Percentiles rank a stretch among this genome's conserved stretches.
Conservation (phyloP, 2,797 vertebrate species). For the Parauchenoglanis punctatus region DNA sequence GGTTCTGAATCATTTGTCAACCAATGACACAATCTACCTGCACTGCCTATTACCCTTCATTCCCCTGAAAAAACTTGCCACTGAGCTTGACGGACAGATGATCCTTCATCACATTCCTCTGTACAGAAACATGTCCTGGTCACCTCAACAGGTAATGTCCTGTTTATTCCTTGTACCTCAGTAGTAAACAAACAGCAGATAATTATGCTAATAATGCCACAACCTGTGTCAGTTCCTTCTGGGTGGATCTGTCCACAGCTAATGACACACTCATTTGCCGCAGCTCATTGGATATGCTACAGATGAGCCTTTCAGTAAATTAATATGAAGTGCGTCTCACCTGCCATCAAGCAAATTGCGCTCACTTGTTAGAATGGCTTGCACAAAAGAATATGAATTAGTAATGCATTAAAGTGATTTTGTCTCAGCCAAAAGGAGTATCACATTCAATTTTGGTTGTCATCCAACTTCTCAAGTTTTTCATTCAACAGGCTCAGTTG, state of each 20-base stretch:
- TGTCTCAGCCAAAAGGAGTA: constrained; percentile 69
- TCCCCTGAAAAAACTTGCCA: constrained; percentile 79
- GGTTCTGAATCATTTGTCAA: constrained; percentile 63
- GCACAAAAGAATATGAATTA: constrained; percentile 75
- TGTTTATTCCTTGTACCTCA: background rate
- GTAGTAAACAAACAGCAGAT: background rate
- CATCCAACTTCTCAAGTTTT: constrained; percentile 56
- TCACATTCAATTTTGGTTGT: constrained; percentile 55
- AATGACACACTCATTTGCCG: constrained; percentile 64
- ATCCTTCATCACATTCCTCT: constrained; percentile 69
- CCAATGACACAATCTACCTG: constrained; percentile 67
- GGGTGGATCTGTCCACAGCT: constrained; percentile 45
- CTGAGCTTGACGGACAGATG: constrained; percentile 62
- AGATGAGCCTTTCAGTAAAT: constrained; percentile 75
- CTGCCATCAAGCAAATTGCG: constrained; percentile 81
- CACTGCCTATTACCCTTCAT: constrained; percentile 81
- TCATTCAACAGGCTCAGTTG: constrained; percentile 75
- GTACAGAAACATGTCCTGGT: constrained; percentile 78
- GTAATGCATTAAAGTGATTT: constrained; percentile 77
- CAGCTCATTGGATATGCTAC: constrained; percentile 72
- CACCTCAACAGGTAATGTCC: constrained; percentile 82
- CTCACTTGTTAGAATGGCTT: constrained; percentile 75
- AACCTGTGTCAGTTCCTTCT: background rate
- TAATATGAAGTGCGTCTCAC: constrained; percentile 71
- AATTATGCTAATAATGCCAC: constrained; percentile 1